Evolutionary conservation across 2,888 invertebrate species (phyloP).

Genomic region (Diadegma fenestrale): DNA sequence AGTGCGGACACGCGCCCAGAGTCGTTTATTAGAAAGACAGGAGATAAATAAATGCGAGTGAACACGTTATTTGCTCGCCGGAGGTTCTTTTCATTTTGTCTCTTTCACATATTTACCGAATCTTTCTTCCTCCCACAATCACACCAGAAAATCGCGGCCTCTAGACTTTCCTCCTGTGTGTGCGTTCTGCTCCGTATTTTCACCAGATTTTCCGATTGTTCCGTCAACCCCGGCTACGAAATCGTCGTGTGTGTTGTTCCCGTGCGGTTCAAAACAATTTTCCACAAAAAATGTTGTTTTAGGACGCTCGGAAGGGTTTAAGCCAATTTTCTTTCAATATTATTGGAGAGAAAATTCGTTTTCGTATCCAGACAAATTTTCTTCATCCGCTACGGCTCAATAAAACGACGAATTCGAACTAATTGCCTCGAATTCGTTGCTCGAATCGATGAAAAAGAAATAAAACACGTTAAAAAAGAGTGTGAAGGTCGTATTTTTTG

Average conservation of each 20-base stretch:
- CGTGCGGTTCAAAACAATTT: not conserved
- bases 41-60: constrained; percentile 3
- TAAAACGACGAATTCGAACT: not conserved
- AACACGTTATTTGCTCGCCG: constrained; percentile 53
- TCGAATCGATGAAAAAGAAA: not conserved
- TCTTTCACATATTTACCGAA: constrained; percentile 14
- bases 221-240: not conserved
- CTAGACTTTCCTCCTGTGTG: not conserved
- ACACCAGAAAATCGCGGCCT: constrained; percentile 4
- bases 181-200: not conserved
- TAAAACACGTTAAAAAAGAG: not conserved
- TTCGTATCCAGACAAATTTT: not conserved
- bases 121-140: constrained; percentile 39
- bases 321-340: not conserved
- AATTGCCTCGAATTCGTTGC: not conserved
- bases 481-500: not conserved
- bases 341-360: not conserved
- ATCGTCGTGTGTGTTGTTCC: not conserved
- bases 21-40: constrained; percentile 49
- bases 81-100: constrained; percentile 52
- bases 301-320: not conserved
- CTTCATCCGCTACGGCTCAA: not conserved
- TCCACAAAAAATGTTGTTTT: not conserved
- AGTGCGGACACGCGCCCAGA: constrained; percentile 63
- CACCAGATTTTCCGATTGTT: constrained; percentile 15